Evolutionary conservation across 2,797 vertebrate genomes (phyloP).

Genomic region (Ptychadena robeensis): DNA sequence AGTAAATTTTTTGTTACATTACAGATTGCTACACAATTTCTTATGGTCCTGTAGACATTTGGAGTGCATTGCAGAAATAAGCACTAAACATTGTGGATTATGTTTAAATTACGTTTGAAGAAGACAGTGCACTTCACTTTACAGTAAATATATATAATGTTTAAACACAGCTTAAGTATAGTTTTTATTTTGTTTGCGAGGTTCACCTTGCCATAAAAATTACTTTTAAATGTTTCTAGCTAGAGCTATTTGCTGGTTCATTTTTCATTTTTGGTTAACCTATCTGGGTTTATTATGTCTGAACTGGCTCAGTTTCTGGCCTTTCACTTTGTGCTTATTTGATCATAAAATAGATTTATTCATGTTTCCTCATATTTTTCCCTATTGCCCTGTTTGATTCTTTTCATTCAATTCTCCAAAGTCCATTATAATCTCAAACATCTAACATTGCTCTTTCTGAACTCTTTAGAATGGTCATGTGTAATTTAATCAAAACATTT

Average conservation of each 20-base stretch:
- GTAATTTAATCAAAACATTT: not conserved
- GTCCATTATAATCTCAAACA: not conserved
- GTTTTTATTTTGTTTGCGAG: not conserved
- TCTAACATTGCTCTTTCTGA: not conserved
- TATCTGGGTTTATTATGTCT: slow-evolving; percentile 20
- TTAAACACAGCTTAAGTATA: not conserved
- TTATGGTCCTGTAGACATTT: no score
- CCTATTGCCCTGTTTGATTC: slow-evolving; percentile 1
- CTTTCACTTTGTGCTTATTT: slow-evolving; percentile 42
- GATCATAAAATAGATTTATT: slow-evolving; percentile 38
- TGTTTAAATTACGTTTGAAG: no score
- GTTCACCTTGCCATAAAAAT: not conserved
- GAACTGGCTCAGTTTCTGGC: slow-evolving; percentile 4
- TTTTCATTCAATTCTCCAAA: not conserved
- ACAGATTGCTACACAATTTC: no score
- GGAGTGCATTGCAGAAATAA: no score
- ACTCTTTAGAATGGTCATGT: not conserved
- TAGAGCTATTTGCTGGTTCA: not conserved
- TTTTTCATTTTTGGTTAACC: slow-evolving; percentile 35
- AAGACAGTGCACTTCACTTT: not conserved
- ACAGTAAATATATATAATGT: not conserved
- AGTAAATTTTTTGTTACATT: no score
- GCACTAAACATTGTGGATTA: no score
- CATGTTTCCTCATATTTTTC: not conserved
- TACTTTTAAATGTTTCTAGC: not conserved